phyloP scores from a whole-genome alignment of 1,140 invertebrate species.

The Uloborus diversus region DNA sequence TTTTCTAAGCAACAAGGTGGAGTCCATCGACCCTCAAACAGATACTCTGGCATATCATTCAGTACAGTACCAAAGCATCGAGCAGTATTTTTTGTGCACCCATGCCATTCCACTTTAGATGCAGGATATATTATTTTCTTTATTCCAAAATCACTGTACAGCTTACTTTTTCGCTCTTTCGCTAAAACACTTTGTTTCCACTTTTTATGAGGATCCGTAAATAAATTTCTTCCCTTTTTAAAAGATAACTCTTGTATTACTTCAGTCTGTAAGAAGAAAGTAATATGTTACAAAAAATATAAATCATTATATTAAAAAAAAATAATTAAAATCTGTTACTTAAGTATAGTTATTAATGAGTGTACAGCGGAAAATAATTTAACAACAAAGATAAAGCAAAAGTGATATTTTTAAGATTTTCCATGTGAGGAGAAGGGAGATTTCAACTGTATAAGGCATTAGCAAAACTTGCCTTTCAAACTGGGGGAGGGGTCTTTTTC shows the following conservation, averaged over 20 bases:
- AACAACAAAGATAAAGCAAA: not conserved
- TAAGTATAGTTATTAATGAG: not conserved
- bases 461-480: not conserved
- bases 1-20: slow-evolving; percentile 89
- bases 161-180: slow-evolving; percentile 68
- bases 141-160: slow-evolving; percentile 66
- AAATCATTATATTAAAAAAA: not conserved
- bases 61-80: slow-evolving; percentile 85
- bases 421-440: not conserved
- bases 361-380: not conserved
- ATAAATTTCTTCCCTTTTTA: slow-evolving; percentile 72
- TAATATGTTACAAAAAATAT: not conserved
- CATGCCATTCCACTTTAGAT: slow-evolving; percentile 75
- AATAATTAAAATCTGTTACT: not conserved
- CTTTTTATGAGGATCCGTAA: slow-evolving; percentile 74
- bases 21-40: slow-evolving; percentile 79
- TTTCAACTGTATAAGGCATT: not conserved
- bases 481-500: too few relatives aligned
- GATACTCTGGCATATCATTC: slow-evolving; percentile 82
- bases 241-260: slow-evolving; percentile 68
- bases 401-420: not conserved
- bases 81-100: slow-evolving; percentile 76
- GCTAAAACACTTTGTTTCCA: slow-evolving; percentile 73
- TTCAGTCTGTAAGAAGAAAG: slow-evolving; percentile 64
- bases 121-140: slow-evolving; percentile 65